Evolutionary conservation across 2,113 vertebrate genomes (phyloP).

Genomic region (Terrapene triunguis): DNA sequence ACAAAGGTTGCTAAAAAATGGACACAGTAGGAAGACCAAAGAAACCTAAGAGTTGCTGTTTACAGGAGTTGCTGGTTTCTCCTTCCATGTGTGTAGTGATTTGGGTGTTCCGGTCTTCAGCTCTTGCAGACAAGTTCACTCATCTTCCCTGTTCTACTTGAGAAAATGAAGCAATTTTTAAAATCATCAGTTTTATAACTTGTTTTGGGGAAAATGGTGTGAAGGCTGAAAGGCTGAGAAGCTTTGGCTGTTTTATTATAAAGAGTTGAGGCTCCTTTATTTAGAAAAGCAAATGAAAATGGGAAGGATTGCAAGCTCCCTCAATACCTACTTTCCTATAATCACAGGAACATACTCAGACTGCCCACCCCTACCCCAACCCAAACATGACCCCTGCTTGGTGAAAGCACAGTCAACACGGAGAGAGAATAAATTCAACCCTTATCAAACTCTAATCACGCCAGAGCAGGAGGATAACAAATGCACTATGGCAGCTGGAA

Average conservation of each 20-base stretch:
- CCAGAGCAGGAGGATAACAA: conserved; percentile 1
- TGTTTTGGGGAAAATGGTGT: neutral
- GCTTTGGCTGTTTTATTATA: neutral
- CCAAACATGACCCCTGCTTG: conserved; percentile 23
- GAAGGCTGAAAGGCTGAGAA: neutral
- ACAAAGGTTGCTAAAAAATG: neutral
- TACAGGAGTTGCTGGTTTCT: neutral
- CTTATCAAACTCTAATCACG: neutral
- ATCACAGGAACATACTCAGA: neutral
- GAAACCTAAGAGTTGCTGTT: neutral
- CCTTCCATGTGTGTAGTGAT: neutral
- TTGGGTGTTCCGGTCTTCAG: neutral
- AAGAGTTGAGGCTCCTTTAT: neutral
- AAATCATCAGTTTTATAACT: neutral
- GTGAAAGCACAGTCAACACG: neutral
- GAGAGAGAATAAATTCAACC: conserved; percentile 27
- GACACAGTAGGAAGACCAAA: neutral
- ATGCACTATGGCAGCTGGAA: neutral
- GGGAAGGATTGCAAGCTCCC: neutral
- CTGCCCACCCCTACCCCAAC: neutral
- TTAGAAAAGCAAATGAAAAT: neutral
- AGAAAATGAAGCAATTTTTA: neutral
- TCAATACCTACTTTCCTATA: neutral
- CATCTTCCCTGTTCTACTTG: neutral
- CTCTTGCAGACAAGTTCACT: neutral